Evolutionary conservation across 2,797 vertebrate genomes (phyloP), one percentile per base, ranked within the genome.

Genomic region (Scolopax rusticola): DNA sequence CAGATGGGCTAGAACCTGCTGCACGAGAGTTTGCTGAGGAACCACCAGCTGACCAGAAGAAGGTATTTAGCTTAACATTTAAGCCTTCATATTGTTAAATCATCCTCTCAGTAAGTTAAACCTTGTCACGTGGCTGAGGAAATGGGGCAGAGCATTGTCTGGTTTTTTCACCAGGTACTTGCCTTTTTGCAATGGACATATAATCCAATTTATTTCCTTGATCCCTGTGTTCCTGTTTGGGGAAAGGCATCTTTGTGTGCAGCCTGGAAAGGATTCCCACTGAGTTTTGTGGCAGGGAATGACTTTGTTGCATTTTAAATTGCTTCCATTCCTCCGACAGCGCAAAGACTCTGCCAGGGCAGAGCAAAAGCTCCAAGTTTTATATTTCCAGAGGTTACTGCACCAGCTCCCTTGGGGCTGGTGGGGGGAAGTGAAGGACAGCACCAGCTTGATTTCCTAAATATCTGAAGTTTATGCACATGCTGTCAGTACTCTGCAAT

Each of bases 21-120:
- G 82, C 76, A 8, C 56, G 87, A 5, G 60, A 95, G 38, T 78
- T 94, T 27, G 91, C 61, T 69, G 95, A 96, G 56, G 84, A 93
- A 41, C 63, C 30, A 60, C 41, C 25, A 57, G 82, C 85, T 70
- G 95, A 97, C 53, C 53, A 91, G 48, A 75, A 97, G 32, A 93
- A 97, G 96, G 97, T 61, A 53, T 71, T 90, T 88, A 48, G 50
- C 28, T 80, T 50, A 40, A 53, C 27, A 25, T 38, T 70, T 61
- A 87, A 80, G 9, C 51, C 33, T 84, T 53, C 51, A 14, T 12
- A 47, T 67, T 82, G 54, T 50, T 67, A 69, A 78, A 67, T 82
- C n/a, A 89, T 28, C 25, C 43, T 63, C 67, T 65, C 48, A 33
- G 13, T 78, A 71, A 63, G 38, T 71, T 59, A 83, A 67, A 67